Evolutionary conservation across 2,797 vertebrate species (phyloP).

Genomic region (Gymnoscopelus braueri): DNA sequence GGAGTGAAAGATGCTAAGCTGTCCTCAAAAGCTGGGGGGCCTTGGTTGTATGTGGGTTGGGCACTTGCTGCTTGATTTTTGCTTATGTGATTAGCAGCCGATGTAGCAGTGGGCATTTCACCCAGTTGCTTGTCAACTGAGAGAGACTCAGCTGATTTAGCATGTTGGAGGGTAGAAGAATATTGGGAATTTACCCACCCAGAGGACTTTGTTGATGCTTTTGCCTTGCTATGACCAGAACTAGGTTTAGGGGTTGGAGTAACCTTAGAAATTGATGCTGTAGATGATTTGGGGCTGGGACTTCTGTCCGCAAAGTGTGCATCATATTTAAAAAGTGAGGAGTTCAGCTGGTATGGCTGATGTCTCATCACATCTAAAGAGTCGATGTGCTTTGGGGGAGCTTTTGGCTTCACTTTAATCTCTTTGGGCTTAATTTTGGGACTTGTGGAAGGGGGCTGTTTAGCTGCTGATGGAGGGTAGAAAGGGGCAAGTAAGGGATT

Average conservation of each 20-base stretch:
- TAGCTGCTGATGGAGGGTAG: constrained; percentile 87
- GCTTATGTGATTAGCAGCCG: constrained; percentile 52
- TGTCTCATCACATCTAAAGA: constrained; percentile 97
- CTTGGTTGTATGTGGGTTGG: constrained; percentile 52
- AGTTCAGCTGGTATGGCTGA: constrained; percentile 92
- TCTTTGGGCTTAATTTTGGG: constrained; percentile 72
- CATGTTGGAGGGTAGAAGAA: constrained; percentile 56
- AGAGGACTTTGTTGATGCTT: constrained; percentile 75
- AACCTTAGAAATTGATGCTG: constrained; percentile 62
- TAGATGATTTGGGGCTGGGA: constrained; percentile 66
- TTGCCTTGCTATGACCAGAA: constrained; percentile 55
- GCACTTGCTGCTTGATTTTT: constrained; percentile 56
- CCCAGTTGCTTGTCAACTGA: constrained; percentile 76
- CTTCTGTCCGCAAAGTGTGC: constrained; percentile 79
- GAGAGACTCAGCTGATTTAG: constrained; percentile 74
- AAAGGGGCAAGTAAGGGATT: constrained; percentile 93
- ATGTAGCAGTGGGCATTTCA: constrained; percentile 70
- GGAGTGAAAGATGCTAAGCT: constrained; percentile 73
- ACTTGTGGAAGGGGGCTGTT: constrained; percentile 78
- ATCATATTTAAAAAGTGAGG: constrained; percentile 92
- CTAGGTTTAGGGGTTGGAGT: constrained; percentile 58
- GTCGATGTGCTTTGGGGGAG: constrained; percentile 87
- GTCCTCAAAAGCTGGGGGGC: constrained; percentile 60
- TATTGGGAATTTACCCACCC: constrained; percentile 78
- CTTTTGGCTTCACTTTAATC: constrained; percentile 83